Evolutionary conservation across 2,113 vertebrate genomes (phyloP).

Genomic region (Polyodon spathula): DNA sequence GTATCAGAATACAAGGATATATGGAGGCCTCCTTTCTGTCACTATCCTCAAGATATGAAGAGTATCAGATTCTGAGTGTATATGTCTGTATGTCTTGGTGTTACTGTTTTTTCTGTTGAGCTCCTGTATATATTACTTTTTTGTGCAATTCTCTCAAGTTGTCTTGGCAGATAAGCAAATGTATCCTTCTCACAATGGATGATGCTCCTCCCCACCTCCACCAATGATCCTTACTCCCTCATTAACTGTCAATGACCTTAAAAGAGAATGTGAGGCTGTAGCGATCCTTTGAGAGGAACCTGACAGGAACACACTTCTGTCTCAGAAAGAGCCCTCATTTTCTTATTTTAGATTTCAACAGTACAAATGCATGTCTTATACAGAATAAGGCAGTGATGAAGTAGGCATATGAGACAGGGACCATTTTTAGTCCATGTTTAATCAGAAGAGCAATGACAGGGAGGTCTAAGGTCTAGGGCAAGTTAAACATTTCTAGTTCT

Average conservation of each 20-base stretch:
- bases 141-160: too few species aligned
- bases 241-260: neutral
- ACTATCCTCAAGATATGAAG: too few species aligned
- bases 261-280: neutral
- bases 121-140: too few species aligned
- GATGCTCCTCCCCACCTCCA: neutral
- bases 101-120: too few species aligned
- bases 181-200: neutral
- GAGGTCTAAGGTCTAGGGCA: neutral
- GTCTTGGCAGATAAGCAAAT: neutral
- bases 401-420: neutral
- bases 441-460: neutral
- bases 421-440: neutral
- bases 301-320: too few species aligned
- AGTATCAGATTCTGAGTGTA: too few species aligned
- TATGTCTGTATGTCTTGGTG: too few species aligned
- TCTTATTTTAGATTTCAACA: neutral
- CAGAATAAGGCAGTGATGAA: neutral
- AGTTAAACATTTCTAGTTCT: neutral
- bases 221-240: constrained; percentile 3
- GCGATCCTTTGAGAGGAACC: neutral
- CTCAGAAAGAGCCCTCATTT: neutral
- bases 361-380: neutral
- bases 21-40: too few species aligned
- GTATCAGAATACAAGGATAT: too few species aligned